Evolutionary conservation across 2,113 vertebrate genomes (phyloP), one percentile per base, ranked within the genome.

Genomic region (Ciconia boyciana): DNA sequence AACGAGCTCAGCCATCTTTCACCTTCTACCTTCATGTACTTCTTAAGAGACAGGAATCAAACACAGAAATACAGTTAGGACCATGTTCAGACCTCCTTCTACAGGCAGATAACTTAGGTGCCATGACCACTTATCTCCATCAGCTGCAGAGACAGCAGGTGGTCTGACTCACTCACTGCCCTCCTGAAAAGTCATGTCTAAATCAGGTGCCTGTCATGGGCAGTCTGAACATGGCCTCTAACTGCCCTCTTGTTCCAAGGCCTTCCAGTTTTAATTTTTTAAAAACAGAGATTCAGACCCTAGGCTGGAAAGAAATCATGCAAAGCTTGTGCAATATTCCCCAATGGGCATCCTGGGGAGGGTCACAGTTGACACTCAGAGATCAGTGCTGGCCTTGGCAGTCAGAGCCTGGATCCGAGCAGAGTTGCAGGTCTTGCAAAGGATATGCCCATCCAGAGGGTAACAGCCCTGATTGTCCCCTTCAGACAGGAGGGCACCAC

Each of bases 401-500:
- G 99, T 99, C 85, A 99, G 98, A 94, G 99, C 98, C 96, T 99
- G 98, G 98, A 99, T 99, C 93, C 99, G 99, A 94, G 97, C 97
- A 36, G 98, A 98, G 98, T 99, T 99, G 98, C 99, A 99, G 98
- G 98, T 98, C 98, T 99, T 99, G 98, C 99, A 99, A 89, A 99
- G 99, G 97, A 99, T 98, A 90, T 99, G 99, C 84, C 99, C 99
- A 1, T 99, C 99, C 98, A 99, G 97, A 44, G 99, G 99, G 97
- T 99, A 99, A 97, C 99, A 99, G 97, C 99, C 99, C 97, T 99
- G 99, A 97, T 99, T 99, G 91, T 99, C 99, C 8, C 99, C 99
- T 98, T 99, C 99, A 31, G 99, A 99, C 39, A 99, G 98, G 87
- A 99, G 99, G 52, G 98, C 98, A 41, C 99, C 99, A 74, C 99